Conservation (phyloP, 1,140 invertebrate species). For the Andricus grossulariae region DNA sequence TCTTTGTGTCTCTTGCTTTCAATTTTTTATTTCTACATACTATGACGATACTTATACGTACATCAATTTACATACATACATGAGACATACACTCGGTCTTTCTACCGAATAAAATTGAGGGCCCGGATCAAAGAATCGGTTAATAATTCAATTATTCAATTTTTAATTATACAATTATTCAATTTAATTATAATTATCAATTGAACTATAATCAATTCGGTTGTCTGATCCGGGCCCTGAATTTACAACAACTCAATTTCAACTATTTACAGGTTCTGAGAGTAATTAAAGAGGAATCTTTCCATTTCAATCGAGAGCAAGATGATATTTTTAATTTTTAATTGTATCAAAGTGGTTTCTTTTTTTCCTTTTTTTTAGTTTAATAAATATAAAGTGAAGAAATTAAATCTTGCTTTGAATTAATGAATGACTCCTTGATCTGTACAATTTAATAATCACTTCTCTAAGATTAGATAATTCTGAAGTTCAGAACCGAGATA, state of each 20-base stretch:
- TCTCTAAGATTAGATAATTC: neutral
- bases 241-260: neutral
- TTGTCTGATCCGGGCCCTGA: neutral
- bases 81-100: conserved; percentile 31
- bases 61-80: neutral
- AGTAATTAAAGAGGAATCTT: neutral
- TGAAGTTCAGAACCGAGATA: neutral
- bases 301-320: neutral
- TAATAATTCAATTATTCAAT: too few species aligned
- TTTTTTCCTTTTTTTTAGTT: neutral
- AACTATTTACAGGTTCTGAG: conserved; percentile 9
- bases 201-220: too few species aligned
- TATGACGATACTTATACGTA: conserved; percentile 19
- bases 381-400: neutral
- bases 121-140: too few species aligned
- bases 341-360: neutral
- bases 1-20: conserved; percentile 50
- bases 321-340: neutral
- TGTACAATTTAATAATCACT: conserved; percentile 4
- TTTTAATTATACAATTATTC: too few species aligned
- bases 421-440: neutral
- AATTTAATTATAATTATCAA: too few species aligned
- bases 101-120: neutral
- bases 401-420: conserved; percentile 8
- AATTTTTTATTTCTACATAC: neutral